Evolutionary conservation across 2,797 vertebrate genomes (phyloP).

Genomic region (Scomberomorus guttatus): DNA sequence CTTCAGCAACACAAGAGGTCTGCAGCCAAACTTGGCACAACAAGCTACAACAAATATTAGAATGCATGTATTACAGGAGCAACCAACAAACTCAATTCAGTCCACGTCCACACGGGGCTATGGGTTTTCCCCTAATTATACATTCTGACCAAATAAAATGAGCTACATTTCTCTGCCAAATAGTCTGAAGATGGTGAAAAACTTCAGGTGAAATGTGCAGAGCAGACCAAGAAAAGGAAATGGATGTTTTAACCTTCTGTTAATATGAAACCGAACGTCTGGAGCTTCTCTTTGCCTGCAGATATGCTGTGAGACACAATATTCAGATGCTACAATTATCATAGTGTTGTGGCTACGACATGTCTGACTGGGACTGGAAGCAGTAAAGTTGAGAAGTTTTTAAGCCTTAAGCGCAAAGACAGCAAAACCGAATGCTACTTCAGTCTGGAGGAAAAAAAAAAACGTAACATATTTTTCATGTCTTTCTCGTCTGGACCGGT

Average conservation of each 20-base stretch:
- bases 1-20: background rate
- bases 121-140: constrained; percentile 49
- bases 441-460: constrained; percentile 6
- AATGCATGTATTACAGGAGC: constrained; percentile 19
- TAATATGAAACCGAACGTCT: constrained; percentile 55
- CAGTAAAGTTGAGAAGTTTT: constrained; percentile 16
- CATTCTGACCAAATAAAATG: constrained; percentile 46
- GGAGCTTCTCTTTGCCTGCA: constrained; percentile 38
- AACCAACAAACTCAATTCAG: constrained; percentile 24
- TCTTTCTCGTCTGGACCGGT: constrained; percentile 17
- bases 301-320: constrained; percentile 50
- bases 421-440: constrained; percentile 37
- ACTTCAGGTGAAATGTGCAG: constrained; percentile 37
- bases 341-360: constrained; percentile 47
- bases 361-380: constrained; percentile 29
- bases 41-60: constrained; percentile 31
- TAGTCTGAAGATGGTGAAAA: constrained; percentile 33
- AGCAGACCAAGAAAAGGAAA: constrained; percentile 23
- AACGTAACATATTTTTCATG: constrained; percentile 4
- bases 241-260: constrained; percentile 40
- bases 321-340: constrained; percentile 57
- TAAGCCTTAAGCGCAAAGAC: constrained; percentile 17
- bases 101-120: constrained; percentile 17
- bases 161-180: constrained; percentile 14
- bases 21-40: constrained; percentile 21